Conservation (phyloP, 2,888 invertebrate species). For the Pyrrhia umbra region DNA sequence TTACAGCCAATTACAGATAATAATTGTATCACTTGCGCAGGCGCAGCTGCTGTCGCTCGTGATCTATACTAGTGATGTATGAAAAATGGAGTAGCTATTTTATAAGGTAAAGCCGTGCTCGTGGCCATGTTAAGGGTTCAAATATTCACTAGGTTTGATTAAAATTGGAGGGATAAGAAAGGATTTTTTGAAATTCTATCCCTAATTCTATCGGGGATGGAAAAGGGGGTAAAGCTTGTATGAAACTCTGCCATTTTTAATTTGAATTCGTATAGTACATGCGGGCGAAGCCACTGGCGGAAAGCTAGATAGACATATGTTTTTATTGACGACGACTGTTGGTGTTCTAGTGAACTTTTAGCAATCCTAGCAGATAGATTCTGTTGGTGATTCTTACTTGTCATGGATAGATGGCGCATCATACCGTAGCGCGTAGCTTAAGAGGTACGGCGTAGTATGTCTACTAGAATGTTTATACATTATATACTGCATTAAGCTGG, state of each 20-base stretch:
- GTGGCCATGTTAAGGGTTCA: no score
- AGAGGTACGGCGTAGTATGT: neutral
- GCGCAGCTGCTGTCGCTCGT: constrained; percentile 41
- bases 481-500: no score
- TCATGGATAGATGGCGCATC: constrained; percentile 30
- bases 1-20: constrained; percentile 67
- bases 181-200: neutral
- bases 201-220: no score
- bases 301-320: no score
- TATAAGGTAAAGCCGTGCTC: no score
- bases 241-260: no score
- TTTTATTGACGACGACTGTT: constrained; percentile 1
- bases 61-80: constrained; percentile 62
- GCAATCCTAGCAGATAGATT: neutral
- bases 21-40: constrained; percentile 72
- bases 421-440: neutral
- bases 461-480: no score
- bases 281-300: no score
- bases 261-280: no score
- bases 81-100: constrained; percentile 55
- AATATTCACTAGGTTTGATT: no score
- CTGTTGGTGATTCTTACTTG: neutral
- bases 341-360: constrained; percentile 13
- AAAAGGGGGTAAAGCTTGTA: no score
- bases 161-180: neutral